These are phyloP conservation scores for Sarotherodon lohbergeri DNA, from an alignment of 2,113 vertebrate species.

Conservation along the genomic window DNA sequence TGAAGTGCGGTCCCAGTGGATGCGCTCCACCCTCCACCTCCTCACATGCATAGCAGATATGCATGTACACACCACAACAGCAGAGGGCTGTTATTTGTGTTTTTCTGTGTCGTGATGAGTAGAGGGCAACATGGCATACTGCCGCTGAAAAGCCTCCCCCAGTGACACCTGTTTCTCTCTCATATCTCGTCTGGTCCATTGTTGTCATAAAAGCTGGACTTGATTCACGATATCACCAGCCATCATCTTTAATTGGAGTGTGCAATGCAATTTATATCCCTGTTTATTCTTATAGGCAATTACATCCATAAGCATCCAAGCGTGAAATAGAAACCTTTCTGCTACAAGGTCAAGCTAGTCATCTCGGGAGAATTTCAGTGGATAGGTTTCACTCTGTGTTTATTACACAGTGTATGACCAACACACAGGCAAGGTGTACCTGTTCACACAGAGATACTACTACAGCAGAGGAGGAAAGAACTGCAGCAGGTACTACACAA, in stretches of 20 bases:
- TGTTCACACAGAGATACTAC: not conserved
- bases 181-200: slow-evolving; percentile 10
- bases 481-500: not conserved
- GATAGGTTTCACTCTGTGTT: not conserved
- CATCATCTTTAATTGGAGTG: slow-evolving; percentile 32
- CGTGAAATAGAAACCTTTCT: slow-evolving; percentile 29
- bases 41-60: not conserved
- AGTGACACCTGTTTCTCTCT: slow-evolving; percentile 18
- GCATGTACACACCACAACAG: not conserved
- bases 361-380: not conserved
- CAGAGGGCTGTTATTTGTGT: not conserved
- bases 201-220: not conserved
- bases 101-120: not conserved
- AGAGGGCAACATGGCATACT: not conserved
- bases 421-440: not conserved
- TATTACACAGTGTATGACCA: not conserved
- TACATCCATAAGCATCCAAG: not conserved
- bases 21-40: not conserved
- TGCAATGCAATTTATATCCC: slow-evolving; percentile 2
- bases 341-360: not conserved
- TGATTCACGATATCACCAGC: slow-evolving; percentile 2
- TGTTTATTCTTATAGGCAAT: slow-evolving; percentile 35
- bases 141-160: not conserved
- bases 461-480: not conserved
- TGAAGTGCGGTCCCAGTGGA: not conserved